Evolutionary conservation across 2,113 vertebrate species (phyloP).

Genomic region (Brachyhypopomus occidentalis): DNA sequence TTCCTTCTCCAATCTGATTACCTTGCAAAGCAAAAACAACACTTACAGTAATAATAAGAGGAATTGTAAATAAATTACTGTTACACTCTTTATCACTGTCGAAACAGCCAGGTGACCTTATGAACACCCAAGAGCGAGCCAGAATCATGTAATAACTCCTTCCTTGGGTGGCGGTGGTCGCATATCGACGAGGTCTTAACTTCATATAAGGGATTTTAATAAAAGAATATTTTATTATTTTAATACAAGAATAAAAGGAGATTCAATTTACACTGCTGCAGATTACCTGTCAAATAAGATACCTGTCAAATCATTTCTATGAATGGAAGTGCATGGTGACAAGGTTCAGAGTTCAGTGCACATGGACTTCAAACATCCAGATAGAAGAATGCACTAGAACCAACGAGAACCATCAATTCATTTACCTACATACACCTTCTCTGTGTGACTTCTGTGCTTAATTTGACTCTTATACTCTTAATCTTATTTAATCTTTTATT

Average conservation of each 20-base stretch:
- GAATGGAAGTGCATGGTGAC: too few relatives aligned
- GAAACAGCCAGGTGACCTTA: background rate
- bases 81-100: conserved; percentile 50
- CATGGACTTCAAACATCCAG: too few relatives aligned
- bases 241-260: background rate
- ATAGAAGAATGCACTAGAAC: too few relatives aligned
- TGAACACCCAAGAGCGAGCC: conserved; percentile 58
- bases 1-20: conserved; percentile 67
- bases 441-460: too few relatives aligned
- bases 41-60: conserved; percentile 75
- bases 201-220: background rate
- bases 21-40: conserved; percentile 66
- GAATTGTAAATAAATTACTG: conserved; percentile 67
- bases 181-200: background rate
- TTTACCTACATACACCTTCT: too few relatives aligned
- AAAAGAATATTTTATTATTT: too few relatives aligned
- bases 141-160: conserved; percentile 68
- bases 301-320: too few relatives aligned
- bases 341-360: too few relatives aligned
- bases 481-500: too few relatives aligned
- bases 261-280: background rate
- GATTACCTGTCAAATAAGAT: too few relatives aligned
- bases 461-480: too few relatives aligned
- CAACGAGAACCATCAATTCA: too few relatives aligned
- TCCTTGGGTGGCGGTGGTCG: background rate